Base-by-base conservation (phyloP, 2,888 invertebrate species). In the Pycnomerus fuliginosus region DNA sequence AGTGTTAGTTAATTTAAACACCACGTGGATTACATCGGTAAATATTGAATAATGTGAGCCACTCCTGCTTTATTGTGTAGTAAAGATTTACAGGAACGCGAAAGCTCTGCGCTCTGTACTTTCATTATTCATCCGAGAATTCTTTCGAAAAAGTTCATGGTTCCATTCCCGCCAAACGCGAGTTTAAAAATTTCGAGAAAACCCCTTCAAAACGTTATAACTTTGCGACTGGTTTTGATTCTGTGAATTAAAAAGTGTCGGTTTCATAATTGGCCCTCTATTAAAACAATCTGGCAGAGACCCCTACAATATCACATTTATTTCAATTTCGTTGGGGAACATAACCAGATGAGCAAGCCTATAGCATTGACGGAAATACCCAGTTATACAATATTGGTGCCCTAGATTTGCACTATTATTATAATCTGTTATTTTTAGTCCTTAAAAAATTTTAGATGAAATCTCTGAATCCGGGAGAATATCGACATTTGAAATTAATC, bases 331-430 rank as follows among this genome's bases (percentile, higher is more conserved):
- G 56, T 52, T 45, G 40, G 50, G 54, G 54, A 50, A 39, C 48
- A 27, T 37, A 31, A 33, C 28, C 33, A 49, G 32, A 45, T 43
- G 41, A 47, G 44, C 38, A 30, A 39, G 40, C 38, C 34, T 43
- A 32, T 37, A 14, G 40, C 44, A 47, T 52, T 50, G 58, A 57
- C 64, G 67, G 67, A 67, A 62, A 63, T 66, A 60, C 54, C 57
- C 60, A 62, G 61, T 67, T 67, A 66, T 60, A 55, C 11, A 25
- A 25, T 55, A 61, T 64, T 62, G 60, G 59, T 60, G 65, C 53
- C 61, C 61, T 58, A 64, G 55, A 64, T 64, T n/a, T n/a, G n/a
- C n/a, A n/a, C n/a, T n/a, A n/a, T n/a, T n/a, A n/a, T n/a, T n/a
- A n/a, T n/a, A n/a, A n/a, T n/a, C n/a, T n/a, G n/a, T n/a, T n/a